A percentile compares a stretch with the other conserved stretches of the same genome.
Conservation (phyloP, 2,113 vertebrate genomes). For the Cephalopholis sonnerati region DNA sequence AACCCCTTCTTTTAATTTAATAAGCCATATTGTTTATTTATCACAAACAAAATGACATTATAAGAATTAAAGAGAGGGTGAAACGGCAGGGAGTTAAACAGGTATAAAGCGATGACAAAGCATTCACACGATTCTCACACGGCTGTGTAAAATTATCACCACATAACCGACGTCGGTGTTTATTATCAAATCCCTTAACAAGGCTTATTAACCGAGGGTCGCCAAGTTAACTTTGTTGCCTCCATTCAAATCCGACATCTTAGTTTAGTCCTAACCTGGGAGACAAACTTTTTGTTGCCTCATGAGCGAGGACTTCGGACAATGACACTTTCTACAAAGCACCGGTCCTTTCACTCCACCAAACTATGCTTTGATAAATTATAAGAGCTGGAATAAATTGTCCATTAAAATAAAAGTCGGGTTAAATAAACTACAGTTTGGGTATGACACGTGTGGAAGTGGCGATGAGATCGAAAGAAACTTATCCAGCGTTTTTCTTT, state of each 20-base stretch:
- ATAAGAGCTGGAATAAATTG: neutral
- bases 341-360: neutral
- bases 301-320: conserved; percentile 32
- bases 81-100: neutral
- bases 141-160: conserved; percentile 66
- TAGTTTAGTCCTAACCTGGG: conserved; percentile 20
- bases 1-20: neutral
- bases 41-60: neutral
- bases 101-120: conserved; percentile 42
- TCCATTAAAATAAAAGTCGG: neutral
- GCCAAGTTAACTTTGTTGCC: conserved; percentile 9
- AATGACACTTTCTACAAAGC: conserved; percentile 36
- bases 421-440: neutral
- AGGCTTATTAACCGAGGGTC: conserved; percentile 22
- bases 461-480: neutral
- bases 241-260: conserved; percentile 47
- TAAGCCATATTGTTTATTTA: conserved; percentile 36
- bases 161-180: conserved; percentile 54
- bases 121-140: conserved; percentile 20
- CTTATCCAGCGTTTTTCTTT: neutral
- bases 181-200: conserved; percentile 57
- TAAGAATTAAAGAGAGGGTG: neutral
- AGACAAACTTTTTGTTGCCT: conserved; percentile 36
- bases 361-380: neutral
- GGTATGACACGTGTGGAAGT: conserved; percentile 15